Conservation (phyloP, 1,140 invertebrate species). For the Leptopilina boulardi region DNA sequence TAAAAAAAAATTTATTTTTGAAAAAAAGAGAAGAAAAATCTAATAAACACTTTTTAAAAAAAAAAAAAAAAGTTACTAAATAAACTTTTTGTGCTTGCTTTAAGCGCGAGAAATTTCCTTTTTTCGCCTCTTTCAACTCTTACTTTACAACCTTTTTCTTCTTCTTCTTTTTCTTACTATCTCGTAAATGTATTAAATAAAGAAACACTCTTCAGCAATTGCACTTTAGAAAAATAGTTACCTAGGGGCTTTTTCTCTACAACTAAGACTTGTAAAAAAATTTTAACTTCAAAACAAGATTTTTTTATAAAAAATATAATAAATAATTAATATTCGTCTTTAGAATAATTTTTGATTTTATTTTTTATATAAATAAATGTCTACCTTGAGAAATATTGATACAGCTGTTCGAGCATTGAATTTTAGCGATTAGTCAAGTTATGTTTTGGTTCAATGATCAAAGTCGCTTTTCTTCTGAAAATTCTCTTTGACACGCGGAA, state of each 20-base stretch:
- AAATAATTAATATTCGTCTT: too few species aligned
- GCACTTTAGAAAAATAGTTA: not conserved
- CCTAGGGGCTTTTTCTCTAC: not conserved
- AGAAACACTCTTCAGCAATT: not conserved
- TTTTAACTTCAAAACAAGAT: too few species aligned
- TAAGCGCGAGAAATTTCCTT: constrained; percentile 44
- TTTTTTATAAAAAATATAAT: too few species aligned
- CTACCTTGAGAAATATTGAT: constrained; percentile 5
- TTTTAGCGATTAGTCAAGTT: not conserved
- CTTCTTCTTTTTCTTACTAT: too few species aligned
- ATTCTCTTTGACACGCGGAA: not conserved
- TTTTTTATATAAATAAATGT: not conserved
- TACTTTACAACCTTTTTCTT: constrained; percentile 35
- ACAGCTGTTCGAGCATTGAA: not conserved
- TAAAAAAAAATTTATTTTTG: too few species aligned
- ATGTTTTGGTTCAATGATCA: constrained; percentile 19
- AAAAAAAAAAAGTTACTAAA: constrained; percentile 41
- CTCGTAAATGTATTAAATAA: not conserved
- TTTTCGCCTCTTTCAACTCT: not conserved
- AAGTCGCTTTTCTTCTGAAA: constrained; percentile 5
- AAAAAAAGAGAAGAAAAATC: constrained; percentile 37
- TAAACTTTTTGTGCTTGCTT: constrained; percentile 44
- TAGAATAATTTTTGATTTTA: not conserved
- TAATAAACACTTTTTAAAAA: constrained; percentile 50
- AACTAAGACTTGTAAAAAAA: not conserved